Conservation (phyloP, 2,888 invertebrate species). For the Epinotia demarniana region DNA sequence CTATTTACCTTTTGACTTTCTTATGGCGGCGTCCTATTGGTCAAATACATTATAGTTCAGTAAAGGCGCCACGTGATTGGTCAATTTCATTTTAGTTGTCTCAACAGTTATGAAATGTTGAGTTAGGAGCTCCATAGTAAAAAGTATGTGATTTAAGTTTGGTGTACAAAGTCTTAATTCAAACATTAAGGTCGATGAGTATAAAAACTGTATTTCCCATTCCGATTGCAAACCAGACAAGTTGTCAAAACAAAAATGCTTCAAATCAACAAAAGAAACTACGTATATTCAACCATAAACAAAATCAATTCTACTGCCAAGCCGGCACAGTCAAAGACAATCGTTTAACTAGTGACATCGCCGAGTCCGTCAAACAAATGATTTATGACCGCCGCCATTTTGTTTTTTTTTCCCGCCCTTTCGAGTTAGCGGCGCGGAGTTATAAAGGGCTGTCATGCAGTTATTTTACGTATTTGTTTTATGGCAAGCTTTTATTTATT, state of each 20-base stretch:
- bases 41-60: too few relatives aligned
- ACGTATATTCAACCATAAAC: constrained; percentile 23
- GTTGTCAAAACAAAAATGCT: not conserved
- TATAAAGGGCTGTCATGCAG: constrained; percentile 32
- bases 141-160: too few relatives aligned
- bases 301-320: constrained; percentile 40
- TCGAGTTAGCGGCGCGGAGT: constrained; percentile 53
- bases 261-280: not conserved
- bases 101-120: too few relatives aligned
- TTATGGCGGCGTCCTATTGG: too few relatives aligned
- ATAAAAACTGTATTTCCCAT: too few relatives aligned
- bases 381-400: constrained; percentile 57
- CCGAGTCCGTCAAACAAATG: constrained; percentile 56
- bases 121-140: too few relatives aligned
- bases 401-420: constrained; percentile 56
- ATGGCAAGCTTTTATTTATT: not conserved
- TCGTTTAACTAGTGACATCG: constrained; percentile 31
- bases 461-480: constrained; percentile 14
- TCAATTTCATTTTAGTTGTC: too few relatives aligned
- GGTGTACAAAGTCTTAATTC: too few relatives aligned
- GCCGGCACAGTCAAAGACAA: constrained; percentile 27
- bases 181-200: too few relatives aligned
- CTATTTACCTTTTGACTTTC: too few relatives aligned
- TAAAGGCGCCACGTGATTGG: too few relatives aligned
- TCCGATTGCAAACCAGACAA: too few relatives aligned